Conservation (phyloP, 2,797 vertebrate genomes). For the Malurus leucopterus region DNA sequence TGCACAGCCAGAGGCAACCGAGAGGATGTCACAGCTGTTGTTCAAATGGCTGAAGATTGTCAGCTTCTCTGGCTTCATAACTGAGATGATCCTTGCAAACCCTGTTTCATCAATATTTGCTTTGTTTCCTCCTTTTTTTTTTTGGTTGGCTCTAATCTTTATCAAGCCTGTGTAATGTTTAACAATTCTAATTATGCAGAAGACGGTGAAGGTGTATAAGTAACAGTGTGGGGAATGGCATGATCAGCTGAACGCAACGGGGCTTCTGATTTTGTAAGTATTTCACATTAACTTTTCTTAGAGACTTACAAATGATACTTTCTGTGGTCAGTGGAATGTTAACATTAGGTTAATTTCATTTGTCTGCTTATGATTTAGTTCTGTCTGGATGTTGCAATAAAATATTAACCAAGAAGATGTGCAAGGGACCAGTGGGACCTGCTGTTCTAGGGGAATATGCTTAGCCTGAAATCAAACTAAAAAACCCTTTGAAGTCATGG, state of each 20-base stretch:
- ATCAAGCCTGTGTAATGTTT: conserved; percentile 18
- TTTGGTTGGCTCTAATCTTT: not conserved
- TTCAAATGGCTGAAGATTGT: not conserved
- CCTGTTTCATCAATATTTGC: conserved; percentile 13
- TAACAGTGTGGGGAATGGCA: not conserved
- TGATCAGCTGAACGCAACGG: not conserved
- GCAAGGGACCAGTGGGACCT: not conserved
- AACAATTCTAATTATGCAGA: not conserved
- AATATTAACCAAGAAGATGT: not conserved
- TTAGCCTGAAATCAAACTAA: not conserved
- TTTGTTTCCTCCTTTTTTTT: not conserved
- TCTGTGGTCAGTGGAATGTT: not conserved
- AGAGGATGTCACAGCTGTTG: not conserved
- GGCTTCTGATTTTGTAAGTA: conserved; percentile 42
- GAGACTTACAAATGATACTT: not conserved
- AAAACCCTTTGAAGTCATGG: not conserved
- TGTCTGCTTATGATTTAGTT: not conserved
- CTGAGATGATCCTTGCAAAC: not conserved
- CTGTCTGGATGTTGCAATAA: not conserved
- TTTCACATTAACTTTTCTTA: not conserved
- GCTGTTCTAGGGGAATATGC: not conserved
- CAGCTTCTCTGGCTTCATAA: not conserved
- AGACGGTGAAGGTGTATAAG: not conserved
- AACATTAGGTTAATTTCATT: not conserved
- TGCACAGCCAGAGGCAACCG: not conserved